Evolutionary conservation across 2,888 invertebrate species (phyloP), one percentile per base, ranked within the genome.

Genomic region (Drosophila subsilvestris): DNA sequence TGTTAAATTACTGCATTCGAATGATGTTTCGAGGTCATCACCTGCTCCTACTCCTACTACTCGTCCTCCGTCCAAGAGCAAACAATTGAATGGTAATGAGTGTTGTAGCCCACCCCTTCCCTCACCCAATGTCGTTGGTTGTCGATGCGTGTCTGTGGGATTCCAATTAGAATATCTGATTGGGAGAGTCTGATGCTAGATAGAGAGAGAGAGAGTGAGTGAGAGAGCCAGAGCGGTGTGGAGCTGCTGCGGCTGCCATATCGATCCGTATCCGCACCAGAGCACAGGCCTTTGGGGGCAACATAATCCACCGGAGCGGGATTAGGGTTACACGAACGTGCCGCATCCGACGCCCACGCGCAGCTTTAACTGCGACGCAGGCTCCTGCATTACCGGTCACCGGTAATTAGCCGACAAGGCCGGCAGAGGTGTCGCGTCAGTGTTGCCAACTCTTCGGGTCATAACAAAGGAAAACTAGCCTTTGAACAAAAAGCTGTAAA

Each of bases 351-450:
- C 60, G 72, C 56, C 67, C 53, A 63, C 63, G 57, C 49, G 51
- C n/a, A 37, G 32, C 37, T 27, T 27, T 53, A 43, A 45, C 45
- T 32, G 71, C 54, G 69, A 43, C 12, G 68, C 66, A 37, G 44
- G 14, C 37, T 37, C 37, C 54, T 44, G 71, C 59, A 59, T 50
- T 71, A 62, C 63, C 63, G 75, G 75, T 54, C 51, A 57, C 68
- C 73, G 73, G 73, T 74, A 73, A 73, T 67, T 74, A 58, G 63
- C 53, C 71, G 63, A 63, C 70, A 70, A 72, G 73, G 73, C 72
- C 63, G 73, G 63, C 63, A 58, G 45, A 29, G 65, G 53, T 37
- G n/a, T 37, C 37, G 37, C 37, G 37, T n/a, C 37, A 17, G 22
- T 22, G 22, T 0, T 22, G 22, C 22, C 22, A 22, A 22, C 22